phyloP scores from a whole-genome alignment of 2,888 invertebrate genomes.

The Metopia argyrocephala region DNA sequence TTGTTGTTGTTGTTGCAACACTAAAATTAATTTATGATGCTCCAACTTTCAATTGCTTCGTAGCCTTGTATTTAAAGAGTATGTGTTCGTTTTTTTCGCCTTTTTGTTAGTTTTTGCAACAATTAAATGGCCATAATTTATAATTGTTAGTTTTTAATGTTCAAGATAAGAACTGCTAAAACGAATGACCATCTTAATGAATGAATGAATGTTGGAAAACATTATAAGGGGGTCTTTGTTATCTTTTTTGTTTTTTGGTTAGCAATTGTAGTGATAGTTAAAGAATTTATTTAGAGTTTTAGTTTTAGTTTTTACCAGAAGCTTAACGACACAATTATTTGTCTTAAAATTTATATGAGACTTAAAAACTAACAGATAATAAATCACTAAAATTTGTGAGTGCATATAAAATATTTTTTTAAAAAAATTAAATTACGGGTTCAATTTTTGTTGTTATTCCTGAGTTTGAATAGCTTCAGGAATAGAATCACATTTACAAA shows the following conservation, averaged over 20 bases:
- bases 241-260: neutral
- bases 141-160: slow-evolving; percentile 57
- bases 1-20: slow-evolving; percentile 14
- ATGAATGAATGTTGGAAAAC: too few relatives aligned
- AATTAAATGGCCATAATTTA: slow-evolving; percentile 57
- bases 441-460: too few relatives aligned
- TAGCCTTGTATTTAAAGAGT: neutral
- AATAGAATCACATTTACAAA: too few relatives aligned
- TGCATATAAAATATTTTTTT: neutral
- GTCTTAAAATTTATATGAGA: neutral
- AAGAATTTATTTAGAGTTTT: slow-evolving; percentile 8
- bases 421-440: too few relatives aligned
- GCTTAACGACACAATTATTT: slow-evolving; percentile 18
- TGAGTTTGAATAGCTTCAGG: too few relatives aligned
- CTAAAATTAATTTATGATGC: slow-evolving; percentile 55
- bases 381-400: neutral
- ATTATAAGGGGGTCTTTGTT: neutral
- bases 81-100: neutral
- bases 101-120: slow-evolving; percentile 33
- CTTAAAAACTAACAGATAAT: neutral
- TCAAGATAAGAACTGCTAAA: slow-evolving; percentile 44
- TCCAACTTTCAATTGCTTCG: slow-evolving; percentile 39
- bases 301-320: slow-evolving; percentile 20
- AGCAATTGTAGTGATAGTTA: neutral
- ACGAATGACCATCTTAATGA: neutral